Evolutionary conservation across 2,888 invertebrate genomes (phyloP), one percentile per base, ranked within the genome.

Genomic region (Vesta saturnalis): DNA sequence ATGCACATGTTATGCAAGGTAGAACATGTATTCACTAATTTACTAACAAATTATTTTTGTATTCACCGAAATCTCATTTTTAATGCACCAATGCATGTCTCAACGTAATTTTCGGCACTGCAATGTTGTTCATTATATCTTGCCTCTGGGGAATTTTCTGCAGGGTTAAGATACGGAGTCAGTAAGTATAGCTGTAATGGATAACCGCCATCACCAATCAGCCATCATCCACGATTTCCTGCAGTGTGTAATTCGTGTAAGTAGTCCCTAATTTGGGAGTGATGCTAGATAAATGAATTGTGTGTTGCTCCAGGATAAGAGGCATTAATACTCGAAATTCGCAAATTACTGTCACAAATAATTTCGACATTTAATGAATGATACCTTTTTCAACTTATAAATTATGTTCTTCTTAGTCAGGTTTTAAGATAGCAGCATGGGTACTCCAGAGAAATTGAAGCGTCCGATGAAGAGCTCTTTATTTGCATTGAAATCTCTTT

Each of bases 151-250:
- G 70, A 54, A 23, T 55, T 70, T 47, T 55, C 52, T 19, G 19
- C 16, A 21, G 67, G 21, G 21, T 64, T 59, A 16, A 22, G 21
- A 18, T 64, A 58, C 5, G 72, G 67, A 6, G 64, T 72, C 60
- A 72, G 60, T 22, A 70, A 21, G 64, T 66, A 72, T 39, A 70
- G 64, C 56, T 70, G 43, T 39, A 62, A 49, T 10, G 70, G 69
- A 60, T 72, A 72, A 6, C 67, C 70, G 47, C 64, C 56, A 39
- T 72, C 72, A 15, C 69, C 69, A 35, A 66, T 10, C 14, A 71
- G 54, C 66, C 71, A 71, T 10, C 30, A 30, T 43, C 49, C 18
- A 14, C 54, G 23, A 35, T 61, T 35, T 16, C 67, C 67, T 39
- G 6, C 35, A 47, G 10, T 30, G 23, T 52, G 12, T 0, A 8